Base-by-base conservation (phyloP, 2,113 vertebrate species). In the Pangasianodon hypophthalmus region DNA sequence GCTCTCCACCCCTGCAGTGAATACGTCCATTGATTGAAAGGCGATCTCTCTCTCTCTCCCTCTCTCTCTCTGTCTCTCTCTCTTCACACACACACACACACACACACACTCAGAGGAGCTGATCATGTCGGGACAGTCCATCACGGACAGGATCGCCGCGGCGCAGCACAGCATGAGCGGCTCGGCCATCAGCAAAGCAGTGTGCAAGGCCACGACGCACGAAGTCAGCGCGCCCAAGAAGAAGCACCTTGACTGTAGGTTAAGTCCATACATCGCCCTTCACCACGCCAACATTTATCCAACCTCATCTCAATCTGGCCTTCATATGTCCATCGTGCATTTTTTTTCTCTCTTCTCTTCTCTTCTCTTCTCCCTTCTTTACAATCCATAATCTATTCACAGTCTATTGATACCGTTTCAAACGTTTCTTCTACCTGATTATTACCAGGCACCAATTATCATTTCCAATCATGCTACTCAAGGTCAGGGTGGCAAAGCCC, bases 241-340 rank as follows among this genome's bases (percentile, higher is more conserved):
- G 96, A 98, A 97, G 87, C 97, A 98, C 94, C 96, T 98, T 29
- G 97, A 97, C 94, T 97, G 97, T 97, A 95, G 97, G 97, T 98
- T 92, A 89, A 92, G 58, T 82, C 54, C 64, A 79, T 37, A 88
- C 69, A 87, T 86, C 46, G 52, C 71, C 80, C 91, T 67, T 80
- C 89, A 85, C 80, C 46, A 56, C 83, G 91, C 79, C 82, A 90
- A 69, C 54, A 58, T 87, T 58, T 46, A 29, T 88, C 26, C 29
- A 50, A 69, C 87, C n/a, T 77, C 54, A 84, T 54, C n/a, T 46
- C 32, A 24, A 21, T 46, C 71, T 81, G 88, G 83, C 83, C 88
- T 86, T 60, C 41, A 80, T 79, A 32, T 14, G 29, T 58, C 18
- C 29, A 32, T 46, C n/a, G 26, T 54, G 54, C 32, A 60, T 14